Evolutionary conservation across 2,888 invertebrate species (phyloP).

Genomic region (Bedellia somnulentella): DNA sequence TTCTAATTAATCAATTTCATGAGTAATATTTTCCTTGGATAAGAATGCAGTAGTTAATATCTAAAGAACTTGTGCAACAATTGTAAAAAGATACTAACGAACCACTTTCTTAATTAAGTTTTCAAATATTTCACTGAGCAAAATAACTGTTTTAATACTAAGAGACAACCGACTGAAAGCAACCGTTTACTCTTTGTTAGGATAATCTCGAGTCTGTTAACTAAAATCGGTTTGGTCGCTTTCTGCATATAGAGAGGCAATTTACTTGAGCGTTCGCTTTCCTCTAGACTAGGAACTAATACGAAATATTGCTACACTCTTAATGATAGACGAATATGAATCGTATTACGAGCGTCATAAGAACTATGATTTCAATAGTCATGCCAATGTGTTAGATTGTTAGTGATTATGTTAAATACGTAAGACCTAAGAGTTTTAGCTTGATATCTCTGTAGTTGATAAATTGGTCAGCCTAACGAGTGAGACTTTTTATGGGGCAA

Average conservation of each 20-base stretch:
- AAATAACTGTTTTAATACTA: no score
- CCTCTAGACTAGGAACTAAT: constrained; percentile 33
- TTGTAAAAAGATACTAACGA: no score
- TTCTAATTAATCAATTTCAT: no score
- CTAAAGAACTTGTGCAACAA: no score
- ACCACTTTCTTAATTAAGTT: no score
- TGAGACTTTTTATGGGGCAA: constrained; percentile 12
- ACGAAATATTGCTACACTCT: constrained; percentile 26
- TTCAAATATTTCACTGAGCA: no score
- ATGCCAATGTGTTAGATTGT: constrained; percentile 20
- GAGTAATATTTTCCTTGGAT: no score
- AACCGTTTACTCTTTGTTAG: no score
- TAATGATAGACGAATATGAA: constrained; percentile 16
- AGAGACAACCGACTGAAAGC: no score
- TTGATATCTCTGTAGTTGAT: constrained; percentile 22
- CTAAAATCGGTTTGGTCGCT: constrained; percentile 43
- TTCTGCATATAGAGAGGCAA: constrained; percentile 50
- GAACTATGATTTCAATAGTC: no score
- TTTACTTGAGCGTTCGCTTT: constrained; percentile 36
- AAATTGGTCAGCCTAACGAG: constrained; percentile 19
- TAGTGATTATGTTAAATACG: constrained; percentile 36
- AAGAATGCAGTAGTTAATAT: no score
- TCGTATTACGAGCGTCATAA: constrained; percentile 1
- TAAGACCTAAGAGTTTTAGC: constrained; percentile 24
- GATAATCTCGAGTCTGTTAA: constrained; percentile 30